Conservation (phyloP, 2,797 vertebrate species). For the Rhincodon typus region DNA sequence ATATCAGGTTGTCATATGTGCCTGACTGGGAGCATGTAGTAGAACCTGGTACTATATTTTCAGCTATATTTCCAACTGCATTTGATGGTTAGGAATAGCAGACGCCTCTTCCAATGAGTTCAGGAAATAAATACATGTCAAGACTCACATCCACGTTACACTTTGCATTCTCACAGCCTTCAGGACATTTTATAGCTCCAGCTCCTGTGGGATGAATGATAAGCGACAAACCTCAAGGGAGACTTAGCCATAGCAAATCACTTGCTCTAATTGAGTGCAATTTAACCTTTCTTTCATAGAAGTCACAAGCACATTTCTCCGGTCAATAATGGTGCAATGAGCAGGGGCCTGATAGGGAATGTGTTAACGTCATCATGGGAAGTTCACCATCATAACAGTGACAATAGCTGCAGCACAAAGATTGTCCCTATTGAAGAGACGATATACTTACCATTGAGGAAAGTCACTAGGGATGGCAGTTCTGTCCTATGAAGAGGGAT, state of each 20-base stretch:
- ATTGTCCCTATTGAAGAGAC: too few relatives aligned
- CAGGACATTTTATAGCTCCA: not conserved
- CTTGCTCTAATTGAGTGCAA: too few relatives aligned
- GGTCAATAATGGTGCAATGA: not conserved
- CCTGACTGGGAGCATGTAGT: not conserved
- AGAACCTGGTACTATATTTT: not conserved
- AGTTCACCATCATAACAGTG: not conserved
- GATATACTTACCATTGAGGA: too few relatives aligned
- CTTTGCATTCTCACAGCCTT: not conserved
- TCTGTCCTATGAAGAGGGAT: too few relatives aligned
- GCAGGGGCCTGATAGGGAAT: not conserved
- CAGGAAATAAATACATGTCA: not conserved
- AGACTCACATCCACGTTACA: not conserved
- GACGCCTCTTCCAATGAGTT: not conserved
- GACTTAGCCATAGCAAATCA: not conserved
- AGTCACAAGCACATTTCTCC: not conserved
- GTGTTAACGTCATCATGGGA: too few relatives aligned
- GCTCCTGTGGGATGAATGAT: not conserved
- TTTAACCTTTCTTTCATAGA: not conserved
- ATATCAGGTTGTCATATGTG: not conserved
- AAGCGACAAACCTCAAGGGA: not conserved
- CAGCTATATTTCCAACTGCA: not conserved
- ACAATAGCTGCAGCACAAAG: too few relatives aligned
- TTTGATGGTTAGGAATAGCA: not conserved
- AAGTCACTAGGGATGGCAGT: too few relatives aligned